Percentiles rank a stretch among this genome's conserved stretches.
phyloP scores from a whole-genome alignment of 2,113 vertebrate genomes.

The Gasterosteus aculeatus region DNA sequence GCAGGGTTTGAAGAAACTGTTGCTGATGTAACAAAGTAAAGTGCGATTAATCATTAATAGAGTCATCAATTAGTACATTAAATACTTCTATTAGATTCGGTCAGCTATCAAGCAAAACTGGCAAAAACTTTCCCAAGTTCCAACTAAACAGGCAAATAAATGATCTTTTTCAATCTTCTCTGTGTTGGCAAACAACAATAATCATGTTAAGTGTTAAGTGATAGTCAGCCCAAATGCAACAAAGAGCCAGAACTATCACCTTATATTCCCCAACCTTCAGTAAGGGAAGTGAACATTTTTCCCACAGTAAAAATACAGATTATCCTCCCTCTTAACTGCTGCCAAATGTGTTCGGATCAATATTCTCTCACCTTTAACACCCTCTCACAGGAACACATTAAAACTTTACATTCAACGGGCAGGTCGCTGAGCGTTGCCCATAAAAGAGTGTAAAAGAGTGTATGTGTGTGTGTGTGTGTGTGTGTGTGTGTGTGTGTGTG shows the following conservation, averaged over 20 bases:
- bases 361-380: constrained; percentile 2
- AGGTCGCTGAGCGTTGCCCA: constrained; percentile 49
- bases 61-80: background rate
- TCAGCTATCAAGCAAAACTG: background rate
- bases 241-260: background rate
- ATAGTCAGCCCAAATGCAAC: background rate
- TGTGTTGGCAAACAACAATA: background rate
- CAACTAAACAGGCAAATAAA: background rate
- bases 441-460: constrained; percentile 19
- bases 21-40: background rate
- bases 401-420: constrained; percentile 19
- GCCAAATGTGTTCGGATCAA: constrained; percentile 15
- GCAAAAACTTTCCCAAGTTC: background rate
- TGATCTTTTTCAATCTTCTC: background rate
- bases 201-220: background rate
- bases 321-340: background rate
- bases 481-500: constrained; percentile 24
- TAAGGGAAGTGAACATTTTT: background rate
- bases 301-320: background rate
- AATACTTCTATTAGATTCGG: background rate
- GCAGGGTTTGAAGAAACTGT: background rate
- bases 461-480: constrained; percentile 17
- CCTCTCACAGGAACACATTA: constrained; percentile 17
- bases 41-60: background rate
- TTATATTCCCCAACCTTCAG: background rate